These are phyloP conservation scores for Pica pica DNA, from an alignment of 2,113 vertebrate genomes.

Conservation along the genomic window DNA sequence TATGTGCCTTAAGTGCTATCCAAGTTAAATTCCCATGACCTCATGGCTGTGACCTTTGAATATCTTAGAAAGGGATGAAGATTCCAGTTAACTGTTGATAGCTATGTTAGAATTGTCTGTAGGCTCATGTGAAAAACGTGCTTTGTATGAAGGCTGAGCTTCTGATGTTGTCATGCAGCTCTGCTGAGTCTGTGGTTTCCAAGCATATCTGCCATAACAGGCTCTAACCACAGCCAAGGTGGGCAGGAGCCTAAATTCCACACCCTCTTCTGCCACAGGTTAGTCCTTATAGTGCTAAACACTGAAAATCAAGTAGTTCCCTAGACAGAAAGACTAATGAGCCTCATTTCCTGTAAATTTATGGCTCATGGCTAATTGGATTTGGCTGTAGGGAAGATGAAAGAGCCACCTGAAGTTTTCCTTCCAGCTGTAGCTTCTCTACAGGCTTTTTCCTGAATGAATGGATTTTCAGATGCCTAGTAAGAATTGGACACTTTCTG, in stretches of 20 bases:
- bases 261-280: neutral
- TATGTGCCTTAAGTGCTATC: neutral
- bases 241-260: neutral
- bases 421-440: neutral
- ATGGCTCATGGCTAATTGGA: neutral
- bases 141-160: neutral
- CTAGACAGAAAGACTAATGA: neutral
- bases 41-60: neutral
- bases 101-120: neutral
- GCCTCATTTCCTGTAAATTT: slow-evolving; percentile 15
- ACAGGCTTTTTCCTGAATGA: neutral
- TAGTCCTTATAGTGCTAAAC: neutral
- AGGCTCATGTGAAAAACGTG: neutral
- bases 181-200: neutral
- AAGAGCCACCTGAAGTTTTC: neutral
- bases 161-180: neutral
- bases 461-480: neutral
- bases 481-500: neutral
- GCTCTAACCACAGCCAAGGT: neutral
- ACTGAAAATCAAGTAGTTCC: neutral
- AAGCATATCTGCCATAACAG: neutral
- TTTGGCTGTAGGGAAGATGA: neutral
- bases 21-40: neutral
- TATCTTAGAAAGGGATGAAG: neutral
- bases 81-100: neutral